phyloP scores from a whole-genome alignment of 2,888 invertebrate genomes.

The Hetaerina titia region DNA sequence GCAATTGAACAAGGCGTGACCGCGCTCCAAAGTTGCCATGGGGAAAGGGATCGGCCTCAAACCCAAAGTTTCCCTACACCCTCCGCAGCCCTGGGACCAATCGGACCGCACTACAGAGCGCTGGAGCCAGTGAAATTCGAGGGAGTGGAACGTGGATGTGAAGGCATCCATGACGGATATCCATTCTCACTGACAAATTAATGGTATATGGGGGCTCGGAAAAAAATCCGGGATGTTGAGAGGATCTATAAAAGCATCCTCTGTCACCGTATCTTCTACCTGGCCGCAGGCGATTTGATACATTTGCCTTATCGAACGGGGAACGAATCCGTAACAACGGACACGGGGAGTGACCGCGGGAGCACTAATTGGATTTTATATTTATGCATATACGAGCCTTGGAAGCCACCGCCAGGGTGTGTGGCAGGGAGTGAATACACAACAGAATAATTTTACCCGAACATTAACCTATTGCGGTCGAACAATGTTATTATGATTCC shows the following conservation, averaged over 20 bases:
- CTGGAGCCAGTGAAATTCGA: background rate
- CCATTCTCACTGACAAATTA: background rate
- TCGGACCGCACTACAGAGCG: background rate
- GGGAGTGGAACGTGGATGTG: background rate
- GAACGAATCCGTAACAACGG: background rate
- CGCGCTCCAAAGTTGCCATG: too few species aligned
- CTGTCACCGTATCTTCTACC: background rate
- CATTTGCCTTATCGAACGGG: background rate
- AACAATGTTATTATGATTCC: too few species aligned
- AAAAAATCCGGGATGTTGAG: background rate
- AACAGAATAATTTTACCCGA: too few species aligned
- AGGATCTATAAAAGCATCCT: background rate
- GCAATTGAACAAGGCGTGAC: too few species aligned
- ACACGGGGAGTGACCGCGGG: background rate
- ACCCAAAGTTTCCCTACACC: too few species aligned
- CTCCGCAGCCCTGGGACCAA: too few species aligned
- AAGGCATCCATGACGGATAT: background rate
- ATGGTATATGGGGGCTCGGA: background rate
- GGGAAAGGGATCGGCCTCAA: too few species aligned
- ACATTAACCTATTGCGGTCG: too few species aligned
- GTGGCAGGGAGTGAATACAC: too few species aligned
- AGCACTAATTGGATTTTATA: background rate
- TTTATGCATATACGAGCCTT: too few species aligned
- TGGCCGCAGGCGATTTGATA: background rate
- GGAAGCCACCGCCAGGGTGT: too few species aligned